Percentiles rank a stretch among this genome's conserved stretches.
phyloP scores from a whole-genome alignment of 2,888 invertebrate genomes.

The Crematogaster levior region DNA sequence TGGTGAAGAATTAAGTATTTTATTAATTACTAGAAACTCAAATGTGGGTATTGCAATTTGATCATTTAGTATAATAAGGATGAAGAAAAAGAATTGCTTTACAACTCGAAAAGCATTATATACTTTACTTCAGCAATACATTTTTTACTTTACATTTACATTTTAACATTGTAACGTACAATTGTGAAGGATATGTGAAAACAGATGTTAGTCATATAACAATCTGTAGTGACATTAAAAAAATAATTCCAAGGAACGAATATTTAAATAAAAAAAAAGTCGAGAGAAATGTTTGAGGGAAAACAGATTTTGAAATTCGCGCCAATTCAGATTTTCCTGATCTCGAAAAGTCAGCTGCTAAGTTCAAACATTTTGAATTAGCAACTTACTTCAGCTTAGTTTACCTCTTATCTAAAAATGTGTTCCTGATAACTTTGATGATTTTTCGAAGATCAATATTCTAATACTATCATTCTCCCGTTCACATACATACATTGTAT shows the following conservation, averaged over 20 bases:
- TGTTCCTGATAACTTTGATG: neutral
- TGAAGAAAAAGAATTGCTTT: neutral
- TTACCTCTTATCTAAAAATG: neutral
- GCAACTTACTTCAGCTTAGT: neutral
- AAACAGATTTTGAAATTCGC: neutral
- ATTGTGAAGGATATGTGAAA: neutral
- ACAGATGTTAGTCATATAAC: neutral
- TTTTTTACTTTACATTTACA: too few species aligned
- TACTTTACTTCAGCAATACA: neutral
- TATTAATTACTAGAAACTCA: too few species aligned
- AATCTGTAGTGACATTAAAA: neutral
- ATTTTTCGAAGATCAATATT: neutral
- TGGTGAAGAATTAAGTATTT: neutral
- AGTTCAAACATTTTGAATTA: neutral
- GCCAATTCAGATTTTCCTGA: neutral
- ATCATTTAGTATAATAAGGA: too few species aligned
- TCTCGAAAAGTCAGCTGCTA: neutral
- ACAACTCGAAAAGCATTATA: neutral
- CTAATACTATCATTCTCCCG: neutral
- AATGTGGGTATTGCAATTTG: too few species aligned
- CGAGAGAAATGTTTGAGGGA: neutral
- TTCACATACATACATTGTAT: neutral
- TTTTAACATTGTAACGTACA: neutral
- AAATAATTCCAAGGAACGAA: neutral
- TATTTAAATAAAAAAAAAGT: neutral